Evolutionary conservation across 2,888 invertebrate species (phyloP).

Genomic region (Ceraclea dissimilis): DNA sequence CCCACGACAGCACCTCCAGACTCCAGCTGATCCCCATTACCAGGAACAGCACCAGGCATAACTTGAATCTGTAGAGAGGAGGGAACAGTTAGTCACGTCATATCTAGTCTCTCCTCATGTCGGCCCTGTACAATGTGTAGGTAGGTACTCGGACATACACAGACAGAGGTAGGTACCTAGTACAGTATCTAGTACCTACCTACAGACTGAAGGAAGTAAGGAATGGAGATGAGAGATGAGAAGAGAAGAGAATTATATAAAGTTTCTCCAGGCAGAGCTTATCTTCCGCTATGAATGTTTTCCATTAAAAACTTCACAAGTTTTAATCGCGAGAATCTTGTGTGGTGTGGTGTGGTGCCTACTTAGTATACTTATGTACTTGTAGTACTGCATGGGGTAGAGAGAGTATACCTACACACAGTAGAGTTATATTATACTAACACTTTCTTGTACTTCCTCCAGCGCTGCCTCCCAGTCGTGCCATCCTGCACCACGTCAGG

Average conservation of each 20-base stretch:
- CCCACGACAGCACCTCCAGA: constrained; percentile 62
- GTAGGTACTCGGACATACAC: too few relatives aligned
- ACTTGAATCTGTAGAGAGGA: constrained; percentile 47
- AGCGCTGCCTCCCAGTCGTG: not conserved
- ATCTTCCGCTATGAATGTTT: constrained; percentile 11
- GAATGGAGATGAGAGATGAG: not conserved
- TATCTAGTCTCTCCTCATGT: not conserved
- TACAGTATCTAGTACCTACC: too few relatives aligned
- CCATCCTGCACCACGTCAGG: not conserved
- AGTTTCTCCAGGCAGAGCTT: not conserved
- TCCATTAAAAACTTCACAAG: constrained; percentile 14
- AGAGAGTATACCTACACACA: too few relatives aligned
- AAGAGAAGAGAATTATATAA: not conserved
- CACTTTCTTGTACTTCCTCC: constrained; percentile 4
- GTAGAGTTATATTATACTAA: too few relatives aligned
- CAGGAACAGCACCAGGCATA: constrained; percentile 53
- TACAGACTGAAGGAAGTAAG: too few relatives aligned
- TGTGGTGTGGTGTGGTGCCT: too few relatives aligned
- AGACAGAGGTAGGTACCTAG: too few relatives aligned
- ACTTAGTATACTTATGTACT: too few relatives aligned
- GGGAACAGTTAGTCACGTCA: too few relatives aligned
- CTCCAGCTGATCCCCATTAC: constrained; percentile 66
- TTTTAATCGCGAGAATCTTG: too few relatives aligned
- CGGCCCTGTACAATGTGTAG: too few relatives aligned
- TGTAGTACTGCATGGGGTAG: too few relatives aligned